phyloP scores from a whole-genome alignment of 2,888 invertebrate species.

The Heliconius cydno region DNA sequence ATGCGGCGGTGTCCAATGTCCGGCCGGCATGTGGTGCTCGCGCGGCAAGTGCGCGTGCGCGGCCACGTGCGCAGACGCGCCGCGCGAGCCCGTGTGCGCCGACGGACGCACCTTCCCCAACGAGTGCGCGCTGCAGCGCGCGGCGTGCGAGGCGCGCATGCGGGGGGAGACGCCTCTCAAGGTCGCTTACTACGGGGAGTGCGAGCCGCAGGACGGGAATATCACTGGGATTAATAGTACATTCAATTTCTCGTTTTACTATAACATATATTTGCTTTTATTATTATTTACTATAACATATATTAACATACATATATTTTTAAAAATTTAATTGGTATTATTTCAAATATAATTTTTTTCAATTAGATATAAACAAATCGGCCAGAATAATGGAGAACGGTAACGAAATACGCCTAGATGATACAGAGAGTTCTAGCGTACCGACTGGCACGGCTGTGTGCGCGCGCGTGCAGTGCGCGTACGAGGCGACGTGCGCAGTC shows the following conservation, averaged over 20 bases:
- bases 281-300: background rate
- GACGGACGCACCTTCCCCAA: conserved; percentile 89
- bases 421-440: conserved; percentile 65
- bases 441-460: conserved; percentile 86
- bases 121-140: conserved; percentile 91
- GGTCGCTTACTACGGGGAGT: conserved; percentile 90
- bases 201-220: conserved; percentile 86
- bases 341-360: background rate
- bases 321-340: no score
- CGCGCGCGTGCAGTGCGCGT: conserved; percentile 91
- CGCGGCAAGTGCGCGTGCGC: conserved; percentile 93
- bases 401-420: conserved; percentile 71
- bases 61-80: conserved; percentile 86
- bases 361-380: conserved; percentile 64
- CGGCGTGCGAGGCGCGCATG: conserved; percentile 86
- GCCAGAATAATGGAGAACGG: conserved; percentile 61
- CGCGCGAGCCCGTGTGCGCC: conserved; percentile 90
- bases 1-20: conserved; percentile 90
- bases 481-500: conserved; percentile 92
- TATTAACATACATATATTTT: no score
- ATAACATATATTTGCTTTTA: no score
- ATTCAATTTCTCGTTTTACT: background rate
- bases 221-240: conserved; percentile 56
- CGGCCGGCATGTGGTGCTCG: conserved; percentile 91
- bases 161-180: conserved; percentile 82